These are phyloP conservation scores for Paracentrotus lividus DNA, from an alignment of 53 echinoderm and acorn worm species.

Conservation along the genomic window DNA sequence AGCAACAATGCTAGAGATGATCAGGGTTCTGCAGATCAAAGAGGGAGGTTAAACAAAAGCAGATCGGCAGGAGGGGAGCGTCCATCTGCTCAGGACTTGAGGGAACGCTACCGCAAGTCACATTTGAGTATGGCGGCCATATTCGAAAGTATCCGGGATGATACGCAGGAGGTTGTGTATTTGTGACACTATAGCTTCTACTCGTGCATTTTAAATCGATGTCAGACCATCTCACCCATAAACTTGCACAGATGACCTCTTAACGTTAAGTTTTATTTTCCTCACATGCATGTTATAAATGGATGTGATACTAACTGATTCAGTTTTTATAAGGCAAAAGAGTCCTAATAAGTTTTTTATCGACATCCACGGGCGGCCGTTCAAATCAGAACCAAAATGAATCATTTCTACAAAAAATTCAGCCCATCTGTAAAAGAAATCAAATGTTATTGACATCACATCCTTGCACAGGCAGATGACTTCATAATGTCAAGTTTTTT, in stretches of 20 bases:
- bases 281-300: not conserved
- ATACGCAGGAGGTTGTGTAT: slow-evolving; percentile 53
- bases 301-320: not conserved
- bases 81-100: slow-evolving; percentile 55
- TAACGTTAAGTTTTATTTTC: not conserved
- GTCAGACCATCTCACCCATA: not conserved
- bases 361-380: no score
- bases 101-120: slow-evolving; percentile 60
- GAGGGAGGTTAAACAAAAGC: slow-evolving; percentile 42
- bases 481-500: no score
- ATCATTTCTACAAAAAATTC: no score
- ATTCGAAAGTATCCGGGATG: slow-evolving; percentile 64
- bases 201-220: not conserved
- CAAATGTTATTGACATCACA: no score
- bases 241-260: not conserved
- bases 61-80: slow-evolving; percentile 43
- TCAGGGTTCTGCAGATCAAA: not conserved
- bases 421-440: no score
- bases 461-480: no score
- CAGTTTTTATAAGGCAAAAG: no score
- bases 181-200: not conserved
- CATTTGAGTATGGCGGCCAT: slow-evolving; percentile 71
- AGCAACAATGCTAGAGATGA: not conserved
- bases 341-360: no score
- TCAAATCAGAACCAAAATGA: no score